phyloP scores from a whole-genome alignment of 2,113 vertebrate species.

The Tor tambroides region DNA sequence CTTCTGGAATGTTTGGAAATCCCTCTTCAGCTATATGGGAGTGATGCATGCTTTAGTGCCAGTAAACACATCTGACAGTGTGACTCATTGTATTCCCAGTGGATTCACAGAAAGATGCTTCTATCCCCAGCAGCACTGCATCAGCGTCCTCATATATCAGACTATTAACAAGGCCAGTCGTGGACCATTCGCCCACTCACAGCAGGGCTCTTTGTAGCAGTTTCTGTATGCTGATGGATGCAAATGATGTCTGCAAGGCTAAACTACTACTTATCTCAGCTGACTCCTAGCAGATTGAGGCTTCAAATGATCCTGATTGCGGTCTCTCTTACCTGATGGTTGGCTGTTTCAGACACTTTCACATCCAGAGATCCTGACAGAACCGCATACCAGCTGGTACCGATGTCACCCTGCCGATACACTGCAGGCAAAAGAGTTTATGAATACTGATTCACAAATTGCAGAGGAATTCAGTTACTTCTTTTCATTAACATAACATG shows the following conservation, averaged over 20 bases:
- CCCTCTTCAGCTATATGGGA: neutral
- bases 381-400: slow-evolving; percentile 97
- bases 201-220: neutral
- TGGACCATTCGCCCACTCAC: neutral
- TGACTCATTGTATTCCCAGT: slow-evolving; percentile 32
- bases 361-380: slow-evolving; percentile 96
- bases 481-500: neutral
- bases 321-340: slow-evolving; percentile 86
- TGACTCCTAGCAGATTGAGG: slow-evolving; percentile 1
- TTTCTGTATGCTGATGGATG: slow-evolving; percentile 6
- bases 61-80: slow-evolving; percentile 32
- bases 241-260: neutral
- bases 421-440: slow-evolving; percentile 74
- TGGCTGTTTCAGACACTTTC: slow-evolving; percentile 97
- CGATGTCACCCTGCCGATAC: slow-evolving; percentile 97
- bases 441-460: neutral
- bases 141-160: neutral
- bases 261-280: neutral
- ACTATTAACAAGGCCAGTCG: slow-evolving; percentile 19
- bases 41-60: neutral
- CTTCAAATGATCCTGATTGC: neutral
- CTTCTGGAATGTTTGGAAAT: neutral
- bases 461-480: slow-evolving; percentile 1
- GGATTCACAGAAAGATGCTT: slow-evolving; percentile 21
- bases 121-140: neutral